Evolutionary conservation across 2,888 invertebrate species (phyloP), one percentile per base, ranked within the genome.

Genomic region (Drosophila pegasa): DNA sequence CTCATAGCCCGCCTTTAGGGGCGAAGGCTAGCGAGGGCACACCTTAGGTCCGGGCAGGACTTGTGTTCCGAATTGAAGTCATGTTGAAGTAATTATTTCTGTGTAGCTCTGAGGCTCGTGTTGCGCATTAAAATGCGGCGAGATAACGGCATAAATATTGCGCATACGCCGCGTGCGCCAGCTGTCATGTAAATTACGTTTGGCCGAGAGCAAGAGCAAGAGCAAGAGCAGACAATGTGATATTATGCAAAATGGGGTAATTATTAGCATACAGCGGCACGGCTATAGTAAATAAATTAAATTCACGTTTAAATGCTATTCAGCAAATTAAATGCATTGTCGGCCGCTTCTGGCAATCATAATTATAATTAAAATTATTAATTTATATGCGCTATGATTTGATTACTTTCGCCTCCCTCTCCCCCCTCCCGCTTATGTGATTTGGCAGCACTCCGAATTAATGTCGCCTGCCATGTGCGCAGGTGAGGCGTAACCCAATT

Each of bases 311-410:
- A 71, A 65, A 59, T 69, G 54, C 47, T 45, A 64, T 67, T 74
- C 50, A 40, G 50, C 54, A 16, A 22, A 67, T 48, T 52, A 55
- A 55, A 48, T 74, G 45, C 51, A 35, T 33, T 63, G 27, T 52
- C 51, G 45, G 16, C 20, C 57, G 29, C 70, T 48, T 64, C 35
- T 38, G 45, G 37, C 48, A 51, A 62, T 43, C 54, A 60, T 51
- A 68, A 75, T 74, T 31, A 51, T 61, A 37, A 50, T 59, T 58
- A 60, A 43, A 70, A 69, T 77, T 63, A 67, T 47, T 55, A 25
- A 79, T 71, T 73, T 66, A 57, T 60, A 54, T 64, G 61, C 61
- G 29, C 29, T 76, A 55, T 76, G 72, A 75, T 78, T 75, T 70
- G 66, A 71, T 74, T 80, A 58, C 48, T 22, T 58, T 25, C 50